phyloP scores from a whole-genome alignment of 2,888 invertebrate genomes.

The Pecten maximus region DNA sequence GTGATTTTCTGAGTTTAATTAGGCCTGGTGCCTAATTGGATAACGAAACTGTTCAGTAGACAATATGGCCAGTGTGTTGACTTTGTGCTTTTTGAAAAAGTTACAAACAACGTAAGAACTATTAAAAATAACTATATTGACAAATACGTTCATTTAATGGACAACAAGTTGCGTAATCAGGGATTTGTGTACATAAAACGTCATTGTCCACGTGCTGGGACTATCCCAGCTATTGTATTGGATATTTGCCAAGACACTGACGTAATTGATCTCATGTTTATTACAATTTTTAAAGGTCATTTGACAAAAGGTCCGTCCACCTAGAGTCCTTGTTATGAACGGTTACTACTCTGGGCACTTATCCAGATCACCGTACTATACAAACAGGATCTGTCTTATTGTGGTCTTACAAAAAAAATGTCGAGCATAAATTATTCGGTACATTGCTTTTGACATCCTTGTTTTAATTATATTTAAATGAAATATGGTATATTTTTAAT shows the following conservation, averaged over 20 bases:
- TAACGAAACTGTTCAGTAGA: neutral
- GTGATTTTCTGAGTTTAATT: neutral
- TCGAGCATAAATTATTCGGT: neutral
- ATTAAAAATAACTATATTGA: neutral
- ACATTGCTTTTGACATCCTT: neutral
- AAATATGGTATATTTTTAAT: neutral
- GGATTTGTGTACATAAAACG: neutral
- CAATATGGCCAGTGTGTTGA: conserved; percentile 10
- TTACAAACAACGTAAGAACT: neutral
- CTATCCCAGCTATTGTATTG: neutral
- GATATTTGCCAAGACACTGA: neutral
- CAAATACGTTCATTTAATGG: conserved; percentile 7
- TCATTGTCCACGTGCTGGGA: neutral
- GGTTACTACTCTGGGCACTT: neutral
- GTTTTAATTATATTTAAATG: neutral
- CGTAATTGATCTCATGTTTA: conserved; percentile 21
- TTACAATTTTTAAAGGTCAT: conserved; percentile 20
- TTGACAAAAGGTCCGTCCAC: conserved; percentile 18
- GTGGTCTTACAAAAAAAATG: neutral
- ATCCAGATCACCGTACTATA: neutral
- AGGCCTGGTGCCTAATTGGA: neutral
- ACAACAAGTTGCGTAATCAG: conserved; percentile 6
- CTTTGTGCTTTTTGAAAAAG: neutral
- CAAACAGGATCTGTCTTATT: neutral
- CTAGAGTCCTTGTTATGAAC: neutral